phyloP scores from a whole-genome alignment of 1,140 invertebrate species.

The Drosophila oshimai region DNA sequence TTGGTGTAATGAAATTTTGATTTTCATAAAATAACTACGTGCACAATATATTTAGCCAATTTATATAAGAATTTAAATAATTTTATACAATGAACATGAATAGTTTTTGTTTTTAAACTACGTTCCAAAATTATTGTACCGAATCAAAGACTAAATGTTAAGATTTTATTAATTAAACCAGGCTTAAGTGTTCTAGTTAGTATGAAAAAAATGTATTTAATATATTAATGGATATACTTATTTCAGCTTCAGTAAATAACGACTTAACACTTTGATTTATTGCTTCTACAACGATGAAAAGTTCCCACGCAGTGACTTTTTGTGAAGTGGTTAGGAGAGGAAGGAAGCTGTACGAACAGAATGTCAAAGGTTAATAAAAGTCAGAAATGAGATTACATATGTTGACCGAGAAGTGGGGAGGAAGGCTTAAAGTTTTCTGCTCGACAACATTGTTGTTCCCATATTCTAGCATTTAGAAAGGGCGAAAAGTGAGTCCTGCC shows the following conservation, averaged over 20 bases:
- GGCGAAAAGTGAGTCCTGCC: neutral
- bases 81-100: no score
- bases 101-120: no score
- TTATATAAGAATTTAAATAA: neutral
- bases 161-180: no score
- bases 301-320: neutral
- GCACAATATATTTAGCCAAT: neutral
- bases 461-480: slow-evolving; percentile 21
- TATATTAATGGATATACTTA: neutral
- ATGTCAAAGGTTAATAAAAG: slow-evolving; percentile 20
- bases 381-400: slow-evolving; percentile 2
- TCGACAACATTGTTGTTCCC: slow-evolving; percentile 49
- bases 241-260: no score
- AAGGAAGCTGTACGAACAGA: neutral
- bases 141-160: no score
- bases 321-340: neutral
- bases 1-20: neutral
- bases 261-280: neutral
- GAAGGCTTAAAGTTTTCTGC: slow-evolving; percentile 48
- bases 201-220: no score
- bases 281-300: neutral
- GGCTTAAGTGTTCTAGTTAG: no score
- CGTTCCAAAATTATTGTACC: no score
- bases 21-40: neutral
- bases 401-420: neutral